Percentiles rank a stretch among this genome's conserved stretches.
Conservation (phyloP, 1,140 invertebrate species). For the Galleria mellonella region DNA sequence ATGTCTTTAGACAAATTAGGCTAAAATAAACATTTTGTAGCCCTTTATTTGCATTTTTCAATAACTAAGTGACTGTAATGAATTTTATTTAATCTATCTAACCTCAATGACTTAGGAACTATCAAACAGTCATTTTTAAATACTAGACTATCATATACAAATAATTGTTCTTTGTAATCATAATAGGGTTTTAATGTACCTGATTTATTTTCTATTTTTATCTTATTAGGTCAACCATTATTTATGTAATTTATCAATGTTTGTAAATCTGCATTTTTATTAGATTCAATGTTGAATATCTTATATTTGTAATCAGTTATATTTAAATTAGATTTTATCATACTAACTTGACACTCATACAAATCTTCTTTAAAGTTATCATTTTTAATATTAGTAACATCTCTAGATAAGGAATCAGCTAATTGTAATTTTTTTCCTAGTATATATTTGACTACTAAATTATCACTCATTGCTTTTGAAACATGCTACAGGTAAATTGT, state of each 20-base stretch:
- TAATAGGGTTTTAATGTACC: constrained; percentile 1
- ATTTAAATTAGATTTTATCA: not conserved
- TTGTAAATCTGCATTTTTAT: constrained; percentile 1
- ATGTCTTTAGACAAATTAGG: constrained; percentile 2
- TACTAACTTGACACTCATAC: constrained; percentile 2
- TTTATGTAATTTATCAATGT: not conserved
- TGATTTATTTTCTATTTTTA: not conserved
- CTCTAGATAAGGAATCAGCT: constrained; percentile 7
- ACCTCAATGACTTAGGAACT: constrained; percentile 1
- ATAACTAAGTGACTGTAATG: constrained; percentile 3
- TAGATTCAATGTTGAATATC: not conserved
- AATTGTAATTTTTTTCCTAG: constrained; percentile 4
- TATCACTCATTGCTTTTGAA: constrained; percentile 2
- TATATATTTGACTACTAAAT: constrained; percentile 8
- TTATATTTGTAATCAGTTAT: not conserved
- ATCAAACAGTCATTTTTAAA: not conserved
- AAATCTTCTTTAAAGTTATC: not conserved
- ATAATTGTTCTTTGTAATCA: not conserved
- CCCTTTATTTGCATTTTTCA: constrained; percentile 2
- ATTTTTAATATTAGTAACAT: not conserved
- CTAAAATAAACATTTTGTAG: constrained; percentile 1
- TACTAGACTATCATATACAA: not conserved
- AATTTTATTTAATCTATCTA: constrained; percentile 1
- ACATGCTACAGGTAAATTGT: constrained; percentile 7
- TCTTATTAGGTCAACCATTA: not conserved